Evolutionary conservation across 2,888 invertebrate genomes (phyloP).

Genomic region (Agapostemon virescens): DNA sequence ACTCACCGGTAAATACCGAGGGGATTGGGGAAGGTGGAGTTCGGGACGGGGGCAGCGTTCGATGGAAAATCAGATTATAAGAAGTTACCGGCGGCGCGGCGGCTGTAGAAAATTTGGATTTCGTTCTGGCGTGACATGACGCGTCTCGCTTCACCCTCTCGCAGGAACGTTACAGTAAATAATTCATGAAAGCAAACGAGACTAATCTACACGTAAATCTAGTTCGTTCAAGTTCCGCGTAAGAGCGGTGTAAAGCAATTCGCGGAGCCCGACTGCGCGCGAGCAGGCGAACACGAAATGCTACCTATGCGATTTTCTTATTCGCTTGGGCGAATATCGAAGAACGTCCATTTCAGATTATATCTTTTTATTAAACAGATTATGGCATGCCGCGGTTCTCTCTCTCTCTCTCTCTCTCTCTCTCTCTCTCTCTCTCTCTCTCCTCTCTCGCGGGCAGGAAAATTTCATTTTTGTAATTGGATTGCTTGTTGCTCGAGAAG

Average conservation of each 20-base stretch:
- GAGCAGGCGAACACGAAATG: background rate
- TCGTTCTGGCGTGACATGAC: background rate
- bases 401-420: too few relatives aligned
- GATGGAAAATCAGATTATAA: constrained; percentile 36
- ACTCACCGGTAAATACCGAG: constrained; percentile 22
- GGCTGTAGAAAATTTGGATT: constrained; percentile 37
- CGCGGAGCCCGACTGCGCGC: background rate
- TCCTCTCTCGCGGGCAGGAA: too few relatives aligned
- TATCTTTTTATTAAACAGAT: background rate
- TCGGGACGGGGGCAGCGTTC: background rate
- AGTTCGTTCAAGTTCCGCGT: constrained; percentile 8
- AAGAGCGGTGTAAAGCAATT: constrained; percentile 23
- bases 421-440: too few relatives aligned
- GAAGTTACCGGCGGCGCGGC: constrained; percentile 9
- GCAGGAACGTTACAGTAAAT: constrained; percentile 29
- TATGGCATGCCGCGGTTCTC: background rate
- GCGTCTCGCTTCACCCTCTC: background rate
- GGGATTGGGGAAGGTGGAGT: too few relatives aligned
- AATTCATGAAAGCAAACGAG: constrained; percentile 26
- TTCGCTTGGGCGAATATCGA: background rate
- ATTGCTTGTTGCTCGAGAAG: background rate
- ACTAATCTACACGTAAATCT: constrained; percentile 38
- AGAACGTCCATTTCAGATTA: background rate
- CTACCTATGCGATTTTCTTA: background rate
- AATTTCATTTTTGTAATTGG: background rate